Evolutionary conservation across 1,140 invertebrate species (phyloP).

Genomic region (Campodea augens): DNA sequence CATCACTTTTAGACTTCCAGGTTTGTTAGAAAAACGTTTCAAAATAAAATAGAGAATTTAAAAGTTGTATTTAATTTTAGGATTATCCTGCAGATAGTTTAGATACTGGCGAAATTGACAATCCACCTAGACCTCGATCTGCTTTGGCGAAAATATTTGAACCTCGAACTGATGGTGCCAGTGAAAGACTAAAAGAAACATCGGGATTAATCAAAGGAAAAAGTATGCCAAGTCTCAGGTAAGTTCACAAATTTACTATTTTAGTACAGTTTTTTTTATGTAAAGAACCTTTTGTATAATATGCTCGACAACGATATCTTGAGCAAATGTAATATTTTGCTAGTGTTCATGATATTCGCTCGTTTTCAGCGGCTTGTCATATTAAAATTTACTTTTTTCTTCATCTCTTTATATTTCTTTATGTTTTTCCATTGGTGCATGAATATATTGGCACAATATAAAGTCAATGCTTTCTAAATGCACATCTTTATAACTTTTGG

Average conservation of each 20-base stretch:
- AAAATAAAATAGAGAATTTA: no score
- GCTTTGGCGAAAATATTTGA: conserved; percentile 38
- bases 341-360: no score
- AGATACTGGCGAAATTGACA: conserved; percentile 45
- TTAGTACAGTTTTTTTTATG: conserved; percentile 6
- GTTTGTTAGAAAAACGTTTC: conserved; percentile 6
- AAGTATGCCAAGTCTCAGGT: conserved; percentile 88
- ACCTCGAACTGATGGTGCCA: conserved; percentile 20
- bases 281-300: conserved; percentile 1
- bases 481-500: no score
- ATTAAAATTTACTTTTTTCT: no score
- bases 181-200: conserved; percentile 29
- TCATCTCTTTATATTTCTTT: no score
- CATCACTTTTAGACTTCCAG: conserved; percentile 15
- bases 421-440: no score
- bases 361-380: no score
- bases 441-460: no score
- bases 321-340: no score
- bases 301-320: background rate
- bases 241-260: conserved; percentile 16
- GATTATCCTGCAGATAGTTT: conserved; percentile 28
- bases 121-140: conserved; percentile 40
- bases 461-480: no score
- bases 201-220: conserved; percentile 65
- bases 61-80: background rate